Evolutionary conservation across 2,797 vertebrate genomes (phyloP).

Genomic region (Sebastiscus albofasciatus): DNA sequence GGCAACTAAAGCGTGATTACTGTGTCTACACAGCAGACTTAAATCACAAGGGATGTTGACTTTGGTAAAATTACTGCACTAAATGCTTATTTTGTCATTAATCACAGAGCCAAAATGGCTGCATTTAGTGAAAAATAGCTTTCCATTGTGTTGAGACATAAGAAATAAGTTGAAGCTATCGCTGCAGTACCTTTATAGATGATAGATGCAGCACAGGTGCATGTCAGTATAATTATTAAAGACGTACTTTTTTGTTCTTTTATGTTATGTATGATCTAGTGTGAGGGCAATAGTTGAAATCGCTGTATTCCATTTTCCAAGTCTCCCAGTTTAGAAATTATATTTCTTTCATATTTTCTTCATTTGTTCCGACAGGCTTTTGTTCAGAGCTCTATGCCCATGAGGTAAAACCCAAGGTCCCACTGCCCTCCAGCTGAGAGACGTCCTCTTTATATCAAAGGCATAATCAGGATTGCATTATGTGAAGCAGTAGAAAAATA

Average conservation of each 20-base stretch:
- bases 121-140: not conserved
- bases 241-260: not conserved
- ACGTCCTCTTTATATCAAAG: constrained; percentile 26
- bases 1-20: not conserved
- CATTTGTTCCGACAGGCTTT: constrained; percentile 12
- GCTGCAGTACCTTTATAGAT: not conserved
- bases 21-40: not conserved
- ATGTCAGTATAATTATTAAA: not conserved
- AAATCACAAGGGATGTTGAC: not conserved
- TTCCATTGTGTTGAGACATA: not conserved
- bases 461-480: constrained; percentile 19
- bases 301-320: not conserved
- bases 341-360: not conserved
- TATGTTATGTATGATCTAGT: not conserved
- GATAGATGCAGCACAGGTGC: not conserved
- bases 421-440: not conserved
- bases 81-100: not conserved
- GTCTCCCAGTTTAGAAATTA: not conserved
- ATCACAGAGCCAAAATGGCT: not conserved
- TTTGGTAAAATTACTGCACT: not conserved
- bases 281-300: not conserved
- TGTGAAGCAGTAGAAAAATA: constrained; percentile 15
- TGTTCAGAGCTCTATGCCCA: not conserved
- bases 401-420: constrained; percentile 11
- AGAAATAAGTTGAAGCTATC: not conserved